Evolutionary conservation across 2,888 invertebrate genomes (phyloP).

Genomic region (Drosophila nigricruria): DNA sequence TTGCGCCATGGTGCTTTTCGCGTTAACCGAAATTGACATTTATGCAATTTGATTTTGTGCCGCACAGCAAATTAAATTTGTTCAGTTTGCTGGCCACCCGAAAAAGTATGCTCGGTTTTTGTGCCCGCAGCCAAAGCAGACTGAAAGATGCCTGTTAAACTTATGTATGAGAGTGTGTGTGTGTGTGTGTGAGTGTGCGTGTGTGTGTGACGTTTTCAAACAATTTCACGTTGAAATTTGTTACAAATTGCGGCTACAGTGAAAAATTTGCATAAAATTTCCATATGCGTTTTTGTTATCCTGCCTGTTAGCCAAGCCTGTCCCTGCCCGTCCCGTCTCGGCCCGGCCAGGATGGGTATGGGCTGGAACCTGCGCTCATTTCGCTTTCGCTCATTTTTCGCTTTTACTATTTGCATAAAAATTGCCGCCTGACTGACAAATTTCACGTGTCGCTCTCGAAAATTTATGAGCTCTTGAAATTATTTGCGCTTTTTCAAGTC

Average conservation of each 20-base stretch:
- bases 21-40: constrained; percentile 71
- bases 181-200: not conserved
- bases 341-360: not conserved
- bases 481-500: constrained; percentile 40
- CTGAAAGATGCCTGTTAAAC: constrained; percentile 33
- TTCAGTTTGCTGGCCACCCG: constrained; percentile 40
- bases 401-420: constrained; percentile 64
- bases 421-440: constrained; percentile 59
- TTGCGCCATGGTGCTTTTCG: constrained; percentile 1
- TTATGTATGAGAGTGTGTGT: constrained; percentile 11
- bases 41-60: constrained; percentile 76
- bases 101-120: constrained; percentile 65
- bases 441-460: constrained; percentile 46
- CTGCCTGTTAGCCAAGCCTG: constrained; percentile 22
- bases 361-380: constrained; percentile 26
- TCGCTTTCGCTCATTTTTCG: constrained; percentile 51
- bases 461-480: constrained; percentile 63
- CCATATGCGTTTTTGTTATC: constrained; percentile 72
- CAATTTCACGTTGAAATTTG: constrained; percentile 74
- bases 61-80: constrained; percentile 78
- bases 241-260: constrained; percentile 75
- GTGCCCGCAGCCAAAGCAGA: constrained; percentile 46
- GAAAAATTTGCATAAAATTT: constrained; percentile 75
- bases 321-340: too few species aligned
- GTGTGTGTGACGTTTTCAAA: constrained; percentile 52